Base-by-base conservation (phyloP, 2,888 invertebrate genomes). In the Mesodorylaimus sp. region DNA sequence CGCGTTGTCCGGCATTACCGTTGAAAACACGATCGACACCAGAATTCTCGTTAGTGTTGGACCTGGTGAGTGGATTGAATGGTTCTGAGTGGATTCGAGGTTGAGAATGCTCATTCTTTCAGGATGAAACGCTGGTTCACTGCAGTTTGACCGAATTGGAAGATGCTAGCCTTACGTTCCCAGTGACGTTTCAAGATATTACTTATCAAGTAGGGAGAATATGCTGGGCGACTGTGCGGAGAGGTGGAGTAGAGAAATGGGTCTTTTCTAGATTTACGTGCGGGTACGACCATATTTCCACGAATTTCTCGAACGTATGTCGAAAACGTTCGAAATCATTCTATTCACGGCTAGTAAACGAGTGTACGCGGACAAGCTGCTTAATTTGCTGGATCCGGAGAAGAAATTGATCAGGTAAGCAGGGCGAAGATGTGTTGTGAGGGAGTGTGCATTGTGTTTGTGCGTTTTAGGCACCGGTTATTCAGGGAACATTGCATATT, bases 401-500 rank as follows among this genome's bases (percentile, higher is more conserved):
- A 74, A 88, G 39, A 79, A 81, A 57, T 80, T 85, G 75, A 88
- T 91, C 59, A 85, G 84, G 72, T 86, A 60, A 23, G 37, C 26
- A n/a, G 25, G 19, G 21, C 19, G n/a, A 37, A 7, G 1, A 24
- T 13, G 10, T 48, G 29, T 10, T 13, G 29, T 1, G 47, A 7
- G 26, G 2, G 47, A 23, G 7, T 47, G 10, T 13, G n/a, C 21
- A 3, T 19, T 26, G n/a, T 24, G 32, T 24, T 46, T 13, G 23
- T 1, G 19, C 16, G 26, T 52, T 45, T 25, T 58, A 61, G 76
- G 58, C 77, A 82, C 67, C 79, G 91, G 50, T 71, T 93, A 55
- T 93, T 89, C 72, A 78, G 91, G 52, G 91, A 93, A 64, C 91
- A 93, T 64, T 93, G 91, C 64, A 81, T 89, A 0, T 83, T 85